Evolutionary conservation across 1,140 invertebrate species (phyloP).

Genomic region (Plodia interpunctella): DNA sequence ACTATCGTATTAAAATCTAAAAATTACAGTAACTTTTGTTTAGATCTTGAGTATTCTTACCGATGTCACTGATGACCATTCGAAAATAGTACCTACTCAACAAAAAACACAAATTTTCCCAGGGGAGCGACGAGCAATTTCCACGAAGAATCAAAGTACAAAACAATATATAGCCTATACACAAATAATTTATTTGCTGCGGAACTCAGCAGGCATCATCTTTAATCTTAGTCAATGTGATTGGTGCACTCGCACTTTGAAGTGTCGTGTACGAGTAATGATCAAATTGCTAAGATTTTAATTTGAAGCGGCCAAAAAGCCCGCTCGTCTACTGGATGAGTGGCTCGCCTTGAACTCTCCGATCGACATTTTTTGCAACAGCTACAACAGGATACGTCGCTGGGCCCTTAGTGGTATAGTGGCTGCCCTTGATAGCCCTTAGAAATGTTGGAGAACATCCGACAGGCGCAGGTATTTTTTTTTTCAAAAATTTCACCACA

Average conservation of each 20-base stretch:
- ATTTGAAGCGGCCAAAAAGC: slow-evolving; percentile 28
- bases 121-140: no score
- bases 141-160: no score
- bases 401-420: slow-evolving; percentile 56
- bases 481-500: background rate
- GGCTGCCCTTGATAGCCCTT: slow-evolving; percentile 56
- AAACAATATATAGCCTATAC: background rate
- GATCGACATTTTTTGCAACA: slow-evolving; percentile 68
- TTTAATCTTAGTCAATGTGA: no score
- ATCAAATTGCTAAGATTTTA: slow-evolving; percentile 20
- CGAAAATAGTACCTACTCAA: no score
- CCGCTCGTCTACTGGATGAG: slow-evolving; percentile 49
- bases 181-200: background rate
- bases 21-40: no score
- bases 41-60: no score
- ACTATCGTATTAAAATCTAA: no score
- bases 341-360: slow-evolving; percentile 68
- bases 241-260: no score
- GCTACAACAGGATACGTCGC: slow-evolving; percentile 63
- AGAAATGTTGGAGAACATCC: slow-evolving; percentile 31
- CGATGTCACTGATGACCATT: no score
- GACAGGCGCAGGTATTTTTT: background rate
- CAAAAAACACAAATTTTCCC: no score
- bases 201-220: background rate
- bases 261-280: slow-evolving; percentile 14